A percentile compares a stretch with the other conserved stretches of the same genome.
Conservation (phyloP, 1,140 invertebrate species). For the Rhynchophorus ferrugineus region DNA sequence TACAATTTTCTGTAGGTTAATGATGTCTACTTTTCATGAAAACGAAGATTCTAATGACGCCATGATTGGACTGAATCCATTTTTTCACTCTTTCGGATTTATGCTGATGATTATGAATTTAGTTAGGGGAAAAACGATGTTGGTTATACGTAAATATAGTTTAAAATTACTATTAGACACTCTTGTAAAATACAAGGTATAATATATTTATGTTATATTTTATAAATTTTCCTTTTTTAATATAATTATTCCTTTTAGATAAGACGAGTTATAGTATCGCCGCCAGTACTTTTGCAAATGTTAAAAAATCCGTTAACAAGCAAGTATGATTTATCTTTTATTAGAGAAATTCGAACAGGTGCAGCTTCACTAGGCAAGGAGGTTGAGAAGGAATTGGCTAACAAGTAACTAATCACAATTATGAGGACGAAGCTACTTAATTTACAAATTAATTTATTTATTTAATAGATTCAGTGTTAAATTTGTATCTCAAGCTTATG, state of each 20-base stretch:
- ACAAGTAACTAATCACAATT: conserved; percentile 18
- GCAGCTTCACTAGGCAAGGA: conserved; percentile 46
- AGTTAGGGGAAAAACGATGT: conserved; percentile 32
- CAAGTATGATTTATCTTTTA: conserved; percentile 42
- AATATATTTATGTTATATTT: too few species aligned
- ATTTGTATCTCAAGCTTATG: conserved; percentile 55
- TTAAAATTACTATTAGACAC: conserved; percentile 33
- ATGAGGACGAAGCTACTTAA: not conserved
- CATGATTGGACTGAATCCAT: conserved; percentile 36
- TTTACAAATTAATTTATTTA: not conserved
- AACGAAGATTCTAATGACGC: conserved; percentile 29
- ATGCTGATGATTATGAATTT: conserved; percentile 37
- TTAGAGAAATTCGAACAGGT: conserved; percentile 43
- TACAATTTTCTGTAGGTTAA: conserved; percentile 20
- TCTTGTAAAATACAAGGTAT: conserved; percentile 34
- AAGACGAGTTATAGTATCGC: conserved; percentile 33
- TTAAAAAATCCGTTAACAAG: conserved; percentile 38
- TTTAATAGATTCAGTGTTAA: conserved; percentile 33
- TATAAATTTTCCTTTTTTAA: too few species aligned
- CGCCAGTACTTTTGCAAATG: conserved; percentile 35
- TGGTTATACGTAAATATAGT: conserved; percentile 35
- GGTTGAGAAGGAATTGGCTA: conserved; percentile 30
- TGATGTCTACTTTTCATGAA: conserved; percentile 16
- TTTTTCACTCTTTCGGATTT: conserved; percentile 41
- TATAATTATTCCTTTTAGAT: too few species aligned